Evolutionary conservation across 1,140 invertebrate genomes (phyloP).

Genomic region (Danaus plexippus): DNA sequence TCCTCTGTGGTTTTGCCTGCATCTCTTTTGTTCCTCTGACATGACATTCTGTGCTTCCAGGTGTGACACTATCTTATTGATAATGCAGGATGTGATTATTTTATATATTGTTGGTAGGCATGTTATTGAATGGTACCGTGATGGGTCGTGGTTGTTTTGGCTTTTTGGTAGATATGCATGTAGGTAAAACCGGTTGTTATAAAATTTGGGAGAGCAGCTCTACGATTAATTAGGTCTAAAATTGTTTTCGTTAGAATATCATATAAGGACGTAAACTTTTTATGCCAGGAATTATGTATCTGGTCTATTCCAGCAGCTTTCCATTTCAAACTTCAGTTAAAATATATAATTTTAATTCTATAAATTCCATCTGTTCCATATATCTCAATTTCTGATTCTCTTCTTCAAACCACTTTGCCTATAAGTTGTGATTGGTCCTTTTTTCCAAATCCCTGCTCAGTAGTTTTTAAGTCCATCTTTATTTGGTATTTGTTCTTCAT

Average conservation of each 20-base stretch:
- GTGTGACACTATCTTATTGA: slow-evolving; percentile 1
- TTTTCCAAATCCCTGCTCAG: slow-evolving; percentile 14
- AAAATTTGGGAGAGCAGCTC: not conserved
- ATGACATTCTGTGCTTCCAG: slow-evolving; percentile 16
- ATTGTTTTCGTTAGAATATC: slow-evolving; percentile 12
- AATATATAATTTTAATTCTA: slow-evolving; percentile 6
- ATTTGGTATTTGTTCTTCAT: too few species aligned
- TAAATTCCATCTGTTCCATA: slow-evolving; percentile 14
- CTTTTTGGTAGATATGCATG: slow-evolving; percentile 11
- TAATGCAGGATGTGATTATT: too few species aligned
- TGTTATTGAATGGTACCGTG: too few species aligned
- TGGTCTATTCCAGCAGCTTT: slow-evolving; percentile 20
- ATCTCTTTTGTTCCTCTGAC: slow-evolving; percentile 24
- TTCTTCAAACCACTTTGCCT: slow-evolving; percentile 11
- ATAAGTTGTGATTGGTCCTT: slow-evolving; percentile 4
- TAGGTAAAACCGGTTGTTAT: slow-evolving; percentile 6
- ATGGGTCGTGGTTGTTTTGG: slow-evolving; percentile 6
- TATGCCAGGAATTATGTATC: slow-evolving; percentile 22
- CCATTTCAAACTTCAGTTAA: slow-evolving; percentile 11
- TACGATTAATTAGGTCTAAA: too few species aligned
- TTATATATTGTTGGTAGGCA: too few species aligned
- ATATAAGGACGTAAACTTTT: slow-evolving; percentile 12
- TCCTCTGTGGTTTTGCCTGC: slow-evolving; percentile 8
- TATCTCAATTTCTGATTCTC: slow-evolving; percentile 7
- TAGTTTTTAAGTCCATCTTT: slow-evolving; percentile 3